Percentiles rank a stretch among this genome's conserved stretches.
phyloP scores from a whole-genome alignment of 2,888 invertebrate genomes.

The Trisateles emortualis region DNA sequence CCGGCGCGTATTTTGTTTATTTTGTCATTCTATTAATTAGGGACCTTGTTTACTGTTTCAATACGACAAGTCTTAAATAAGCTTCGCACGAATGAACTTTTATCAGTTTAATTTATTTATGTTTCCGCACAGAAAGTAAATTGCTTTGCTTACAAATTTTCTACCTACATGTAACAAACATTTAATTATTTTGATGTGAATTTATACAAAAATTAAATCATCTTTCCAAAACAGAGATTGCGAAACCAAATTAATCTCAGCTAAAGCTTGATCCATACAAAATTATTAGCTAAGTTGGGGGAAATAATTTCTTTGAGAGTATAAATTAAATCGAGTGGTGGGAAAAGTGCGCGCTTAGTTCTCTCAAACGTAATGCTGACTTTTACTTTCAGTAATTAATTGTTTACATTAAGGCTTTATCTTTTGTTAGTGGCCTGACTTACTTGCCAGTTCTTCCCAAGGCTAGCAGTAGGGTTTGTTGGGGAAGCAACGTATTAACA shows the following conservation, averaged over 20 bases:
- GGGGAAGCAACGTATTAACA: too few relatives aligned
- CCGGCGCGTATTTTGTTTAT: conserved; percentile 66
- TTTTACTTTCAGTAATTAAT: conserved; percentile 12
- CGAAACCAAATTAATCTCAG: conserved; percentile 33
- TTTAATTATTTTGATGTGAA: conserved; percentile 31
- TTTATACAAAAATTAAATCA: conserved; percentile 36
- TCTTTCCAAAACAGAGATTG: conserved; percentile 30
- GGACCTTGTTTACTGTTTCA: conserved; percentile 71
- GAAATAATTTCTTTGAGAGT: conserved; percentile 34
- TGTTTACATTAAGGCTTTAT: conserved; percentile 22
- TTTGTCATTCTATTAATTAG: conserved; percentile 75
- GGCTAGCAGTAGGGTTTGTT: too few relatives aligned
- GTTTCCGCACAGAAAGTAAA: conserved; percentile 57
- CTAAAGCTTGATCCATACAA: conserved; percentile 31
- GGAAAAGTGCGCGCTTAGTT: conserved; percentile 15
- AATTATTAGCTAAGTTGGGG: conserved; percentile 31
- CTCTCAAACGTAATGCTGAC: conserved; percentile 18
- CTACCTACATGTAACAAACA: conserved; percentile 34
- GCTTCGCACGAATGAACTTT: conserved; percentile 70
- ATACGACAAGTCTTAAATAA: conserved; percentile 69
- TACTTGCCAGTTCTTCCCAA: too few relatives aligned
- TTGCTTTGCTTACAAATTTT: conserved; percentile 53
- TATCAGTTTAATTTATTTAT: conserved; percentile 71
- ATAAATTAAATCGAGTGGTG: conserved; percentile 36
- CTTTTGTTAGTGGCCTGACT: conserved; percentile 12